Evolutionary conservation across 2,888 invertebrate genomes (phyloP), one percentile per base, ranked within the genome.

Genomic region (Trilocha varians): DNA sequence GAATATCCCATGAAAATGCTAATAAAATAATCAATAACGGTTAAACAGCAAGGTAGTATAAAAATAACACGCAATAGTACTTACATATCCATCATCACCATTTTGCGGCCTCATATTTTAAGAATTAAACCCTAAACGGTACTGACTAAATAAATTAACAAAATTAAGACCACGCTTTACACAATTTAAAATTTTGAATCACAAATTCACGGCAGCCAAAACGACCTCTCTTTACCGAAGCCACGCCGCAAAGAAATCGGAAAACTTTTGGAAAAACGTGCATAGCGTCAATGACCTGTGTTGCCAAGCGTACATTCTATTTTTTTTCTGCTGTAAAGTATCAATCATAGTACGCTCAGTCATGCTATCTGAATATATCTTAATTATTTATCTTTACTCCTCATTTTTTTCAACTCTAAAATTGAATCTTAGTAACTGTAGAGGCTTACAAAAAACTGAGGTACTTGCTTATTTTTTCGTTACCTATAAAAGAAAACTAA

Each of bases 21-120:
- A n/a, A 4, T 8, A 39, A 13, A 3, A 9, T 36, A 18, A 32
- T 6, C 34, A 14, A 43, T 38, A n/a, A n/a, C 15, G 6, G 34
- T 34, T 13, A 34, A 39, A 38, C 2, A 37, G 13, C 25, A 33
- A 34, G 8, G 17, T 34, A 18, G 25, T 18, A 8, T 16, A 9
- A 35, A 32, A 11, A 36, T 40, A 44, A 43, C 38, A 43, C 47
- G 41, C 42, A 36, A 39, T 32, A 38, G 13, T 64, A 83, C 84
- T 84, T 67, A 85, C 85, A 68, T 70, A 84, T 35, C 80, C 82
- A 49, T 85, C 85, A 46, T 85, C 85, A 37, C 85, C 85, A 45
- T 85, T 84, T 63, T 83, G 83, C 38, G 84, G 84, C 52, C 84
- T 78, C 84, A 85, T 85, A 45, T 55, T 75, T 15, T 33, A 14